Percentiles rank a stretch among this genome's conserved stretches.
These are phyloP conservation scores for Leucoma salicis DNA, from an alignment of 2,888 invertebrate species.

Conservation along the genomic window DNA sequence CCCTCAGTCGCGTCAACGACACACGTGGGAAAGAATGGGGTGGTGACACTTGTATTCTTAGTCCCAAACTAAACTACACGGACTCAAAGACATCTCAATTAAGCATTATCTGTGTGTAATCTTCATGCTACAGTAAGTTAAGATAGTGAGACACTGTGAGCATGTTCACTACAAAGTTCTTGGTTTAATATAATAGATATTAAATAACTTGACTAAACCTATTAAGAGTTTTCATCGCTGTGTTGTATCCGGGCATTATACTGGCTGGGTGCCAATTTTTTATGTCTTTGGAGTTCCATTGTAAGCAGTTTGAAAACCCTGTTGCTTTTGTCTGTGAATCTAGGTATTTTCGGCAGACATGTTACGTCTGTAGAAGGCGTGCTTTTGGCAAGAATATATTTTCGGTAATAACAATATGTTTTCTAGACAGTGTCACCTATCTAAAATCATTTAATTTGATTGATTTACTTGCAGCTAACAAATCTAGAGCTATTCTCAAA, in stretches of 20 bases:
- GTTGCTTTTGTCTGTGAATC: conserved; percentile 34
- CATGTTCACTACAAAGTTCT: neutral
- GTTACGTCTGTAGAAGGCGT: conserved; percentile 13
- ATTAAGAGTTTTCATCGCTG: conserved; percentile 59
- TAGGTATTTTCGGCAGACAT: conserved; percentile 17
- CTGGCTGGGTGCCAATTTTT: conserved; percentile 64
- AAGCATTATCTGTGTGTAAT: too few relatives aligned
- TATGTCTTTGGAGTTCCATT: conserved; percentile 49
- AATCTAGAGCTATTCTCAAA: too few relatives aligned
- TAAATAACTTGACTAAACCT: conserved; percentile 63
- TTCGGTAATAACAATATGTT: neutral
- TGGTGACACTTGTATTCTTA: too few relatives aligned
- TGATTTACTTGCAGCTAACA: too few relatives aligned
- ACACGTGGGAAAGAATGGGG: too few relatives aligned
- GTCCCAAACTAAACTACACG: too few relatives aligned
- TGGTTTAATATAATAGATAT: conserved; percentile 35
- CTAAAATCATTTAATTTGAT: neutral
- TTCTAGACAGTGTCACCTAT: neutral
- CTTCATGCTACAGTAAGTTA: conserved; percentile 52
- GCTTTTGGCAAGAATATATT: neutral
- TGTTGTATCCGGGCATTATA: conserved; percentile 39
- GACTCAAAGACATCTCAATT: too few relatives aligned
- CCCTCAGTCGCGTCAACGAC: too few relatives aligned
- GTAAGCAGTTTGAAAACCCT: conserved; percentile 34
- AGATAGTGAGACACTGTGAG: conserved; percentile 32